Conservation (phyloP, 2,797 vertebrate species). For the Halcyon smyrnensis region DNA sequence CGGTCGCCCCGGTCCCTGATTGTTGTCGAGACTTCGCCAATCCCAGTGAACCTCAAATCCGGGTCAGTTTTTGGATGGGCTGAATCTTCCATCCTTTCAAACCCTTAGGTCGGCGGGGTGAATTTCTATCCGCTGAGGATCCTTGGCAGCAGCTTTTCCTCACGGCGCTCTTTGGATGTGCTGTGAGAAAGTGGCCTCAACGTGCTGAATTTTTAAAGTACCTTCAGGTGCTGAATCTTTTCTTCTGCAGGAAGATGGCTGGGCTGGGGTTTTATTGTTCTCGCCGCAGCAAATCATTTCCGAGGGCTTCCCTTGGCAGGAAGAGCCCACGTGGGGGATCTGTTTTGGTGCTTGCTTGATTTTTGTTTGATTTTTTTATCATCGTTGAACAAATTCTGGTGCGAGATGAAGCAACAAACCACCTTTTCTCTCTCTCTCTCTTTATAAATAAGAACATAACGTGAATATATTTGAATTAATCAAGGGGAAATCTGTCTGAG, state of each 20-base stretch:
- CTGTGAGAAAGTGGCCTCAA: neutral
- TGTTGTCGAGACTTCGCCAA: neutral
- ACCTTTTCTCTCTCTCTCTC: neutral
- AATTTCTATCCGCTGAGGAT: neutral
- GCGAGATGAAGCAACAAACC: neutral
- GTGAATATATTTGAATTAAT: neutral
- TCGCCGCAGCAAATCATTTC: neutral
- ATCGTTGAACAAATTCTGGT: neutral
- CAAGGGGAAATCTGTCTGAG: neutral
- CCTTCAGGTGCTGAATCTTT: neutral
- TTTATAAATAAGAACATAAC: neutral
- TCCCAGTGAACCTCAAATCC: neutral
- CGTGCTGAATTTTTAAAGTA: neutral
- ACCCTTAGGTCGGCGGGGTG: neutral
- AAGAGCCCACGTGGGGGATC: neutral
- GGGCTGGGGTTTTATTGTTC: neutral
- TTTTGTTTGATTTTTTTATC: neutral
- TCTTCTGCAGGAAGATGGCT: neutral
- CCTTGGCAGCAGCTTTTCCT: neutral
- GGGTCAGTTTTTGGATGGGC: neutral
- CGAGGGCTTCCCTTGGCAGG: neutral
- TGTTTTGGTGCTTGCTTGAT: neutral
- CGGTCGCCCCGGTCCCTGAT: fast-evolving
- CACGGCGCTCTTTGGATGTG: neutral
- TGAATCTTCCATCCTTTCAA: neutral